phyloP scores from a whole-genome alignment of 2,888 invertebrate species.

The Eupithecia subumbrata region DNA sequence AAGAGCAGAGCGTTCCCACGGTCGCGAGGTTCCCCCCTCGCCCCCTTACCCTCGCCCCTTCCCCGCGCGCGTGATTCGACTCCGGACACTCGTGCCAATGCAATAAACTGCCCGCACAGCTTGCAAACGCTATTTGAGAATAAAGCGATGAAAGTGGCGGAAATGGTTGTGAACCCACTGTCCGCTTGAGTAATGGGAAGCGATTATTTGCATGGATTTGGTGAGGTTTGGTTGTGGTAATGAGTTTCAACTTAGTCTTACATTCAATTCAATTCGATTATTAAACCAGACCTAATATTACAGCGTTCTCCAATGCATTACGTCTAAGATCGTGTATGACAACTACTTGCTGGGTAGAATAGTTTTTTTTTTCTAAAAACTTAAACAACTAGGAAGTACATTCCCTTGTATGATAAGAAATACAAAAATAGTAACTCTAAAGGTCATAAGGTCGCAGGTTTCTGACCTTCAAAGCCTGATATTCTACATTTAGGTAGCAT shows the following conservation, averaged over 20 bases:
- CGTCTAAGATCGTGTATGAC: too few species aligned
- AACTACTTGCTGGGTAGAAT: too few species aligned
- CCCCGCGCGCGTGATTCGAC: constrained; percentile 69
- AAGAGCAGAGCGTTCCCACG: constrained; percentile 84
- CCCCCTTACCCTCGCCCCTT: constrained; percentile 53
- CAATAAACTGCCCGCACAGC: constrained; percentile 74
- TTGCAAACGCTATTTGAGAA: constrained; percentile 74
- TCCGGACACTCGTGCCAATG: constrained; percentile 72
- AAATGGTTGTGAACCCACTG: constrained; percentile 60
- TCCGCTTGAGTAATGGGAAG: constrained; percentile 43
- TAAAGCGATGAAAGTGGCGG: constrained; percentile 71
- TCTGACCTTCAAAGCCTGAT: neutral
- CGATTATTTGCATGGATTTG: constrained; percentile 11
- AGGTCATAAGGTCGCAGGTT: neutral
- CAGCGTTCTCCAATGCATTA: too few species aligned
- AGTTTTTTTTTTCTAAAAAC: too few species aligned
- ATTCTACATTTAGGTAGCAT: neutral
- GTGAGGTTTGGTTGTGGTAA: neutral
- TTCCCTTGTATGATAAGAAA: neutral
- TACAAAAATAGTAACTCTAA: neutral
- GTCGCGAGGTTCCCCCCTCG: constrained; percentile 63
- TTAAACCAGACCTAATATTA: too few species aligned
- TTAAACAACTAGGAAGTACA: too few species aligned
- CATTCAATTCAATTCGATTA: too few species aligned
- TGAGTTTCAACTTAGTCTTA: neutral